Evolutionary conservation across 2,113 vertebrate species (phyloP).

Genomic region (Elaphurus davidianus): DNA sequence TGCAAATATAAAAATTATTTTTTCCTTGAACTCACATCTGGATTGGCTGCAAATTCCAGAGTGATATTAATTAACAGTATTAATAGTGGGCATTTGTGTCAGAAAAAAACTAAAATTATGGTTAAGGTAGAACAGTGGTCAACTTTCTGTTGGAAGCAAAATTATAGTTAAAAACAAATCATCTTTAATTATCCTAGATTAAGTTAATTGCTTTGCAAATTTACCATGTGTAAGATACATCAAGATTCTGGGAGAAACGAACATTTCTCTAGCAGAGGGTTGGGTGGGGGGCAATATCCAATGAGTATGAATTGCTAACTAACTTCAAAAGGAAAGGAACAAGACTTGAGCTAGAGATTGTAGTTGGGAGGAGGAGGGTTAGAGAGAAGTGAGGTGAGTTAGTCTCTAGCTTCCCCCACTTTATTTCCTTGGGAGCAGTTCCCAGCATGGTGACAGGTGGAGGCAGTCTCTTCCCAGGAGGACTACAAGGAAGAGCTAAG

Average conservation of each 20-base stretch:
- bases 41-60: conserved; percentile 19
- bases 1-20: background rate
- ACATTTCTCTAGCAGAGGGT: background rate
- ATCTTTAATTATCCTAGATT: background rate
- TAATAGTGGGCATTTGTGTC: background rate
- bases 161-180: background rate
- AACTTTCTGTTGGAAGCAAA: background rate
- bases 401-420: background rate
- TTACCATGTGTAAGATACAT: background rate
- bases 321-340: background rate
- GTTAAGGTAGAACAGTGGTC: background rate
- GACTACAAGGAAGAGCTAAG: background rate
- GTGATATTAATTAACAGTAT: background rate
- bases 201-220: background rate
- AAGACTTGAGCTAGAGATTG: background rate
- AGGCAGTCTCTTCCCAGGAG: background rate
- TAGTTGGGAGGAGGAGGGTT: background rate
- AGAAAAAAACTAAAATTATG: conserved; percentile 13
- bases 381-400: background rate
- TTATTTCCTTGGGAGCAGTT: background rate
- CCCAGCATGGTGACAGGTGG: background rate
- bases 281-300: background rate
- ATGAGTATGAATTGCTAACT: background rate
- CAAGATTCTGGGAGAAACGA: background rate
- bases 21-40: background rate